Percentiles rank a stretch among this genome's conserved stretches.
These are phyloP conservation scores for Istiophorus platypterus DNA, from an alignment of 2,113 vertebrate genomes.

Conservation along the genomic window DNA sequence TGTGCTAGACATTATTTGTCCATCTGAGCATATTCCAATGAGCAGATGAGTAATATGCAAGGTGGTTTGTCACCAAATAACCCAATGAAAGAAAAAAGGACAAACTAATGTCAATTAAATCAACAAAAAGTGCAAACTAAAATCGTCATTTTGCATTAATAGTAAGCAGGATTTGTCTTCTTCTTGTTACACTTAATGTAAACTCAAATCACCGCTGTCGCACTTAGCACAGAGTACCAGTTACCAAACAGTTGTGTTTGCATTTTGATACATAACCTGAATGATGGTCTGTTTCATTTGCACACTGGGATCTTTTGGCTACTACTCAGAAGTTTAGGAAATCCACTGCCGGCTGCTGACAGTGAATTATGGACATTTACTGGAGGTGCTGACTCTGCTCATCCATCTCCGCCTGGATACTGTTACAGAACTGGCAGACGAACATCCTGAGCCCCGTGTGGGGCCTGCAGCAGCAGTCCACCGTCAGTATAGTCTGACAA, in stretches of 20 bases:
- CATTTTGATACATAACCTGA: neutral
- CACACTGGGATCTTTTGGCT: conserved; percentile 6
- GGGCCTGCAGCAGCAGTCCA: conserved; percentile 29
- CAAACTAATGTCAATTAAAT: neutral
- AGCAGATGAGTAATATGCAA: neutral
- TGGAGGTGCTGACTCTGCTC: conserved; percentile 83
- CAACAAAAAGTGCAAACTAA: neutral
- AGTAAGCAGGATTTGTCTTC: neutral
- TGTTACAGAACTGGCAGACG: conserved; percentile 86
- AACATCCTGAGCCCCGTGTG: conserved; percentile 63
- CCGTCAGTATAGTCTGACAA: conserved; percentile 18
- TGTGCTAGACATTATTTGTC: too few species aligned
- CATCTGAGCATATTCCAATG: neutral
- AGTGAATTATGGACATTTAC: conserved; percentile 65
- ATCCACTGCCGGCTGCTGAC: conserved; percentile 43
- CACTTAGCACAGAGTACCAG: neutral
- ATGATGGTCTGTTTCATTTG: conserved; percentile 9
- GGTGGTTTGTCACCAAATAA: neutral
- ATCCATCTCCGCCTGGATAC: conserved; percentile 60
- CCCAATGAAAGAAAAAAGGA: neutral
- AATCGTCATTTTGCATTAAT: neutral
- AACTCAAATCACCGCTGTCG: neutral
- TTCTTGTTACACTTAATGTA: neutral
- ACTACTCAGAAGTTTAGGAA: conserved; percentile 4
- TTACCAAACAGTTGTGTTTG: neutral